Conservation (phyloP, 1,140 invertebrate species). For the Carcinoscorpius rotundicauda region DNA sequence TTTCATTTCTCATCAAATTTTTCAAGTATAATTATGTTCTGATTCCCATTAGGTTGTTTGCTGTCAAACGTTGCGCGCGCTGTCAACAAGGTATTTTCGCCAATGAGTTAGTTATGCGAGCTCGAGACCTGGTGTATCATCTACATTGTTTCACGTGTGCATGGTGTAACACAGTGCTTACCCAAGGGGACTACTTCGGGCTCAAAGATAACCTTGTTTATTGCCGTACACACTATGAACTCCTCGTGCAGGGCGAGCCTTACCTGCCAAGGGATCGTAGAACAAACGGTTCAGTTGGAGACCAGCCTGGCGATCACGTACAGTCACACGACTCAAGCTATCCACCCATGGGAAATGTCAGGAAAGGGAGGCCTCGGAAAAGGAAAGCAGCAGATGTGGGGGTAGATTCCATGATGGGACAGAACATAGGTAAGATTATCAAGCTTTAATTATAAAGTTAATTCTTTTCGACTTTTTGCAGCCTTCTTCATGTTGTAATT, state of each 20-base stretch:
- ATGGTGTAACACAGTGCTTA: slow-evolving; percentile 53
- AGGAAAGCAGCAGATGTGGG: slow-evolving; percentile 8
- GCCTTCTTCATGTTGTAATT: no score
- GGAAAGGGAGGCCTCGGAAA: slow-evolving; percentile 23
- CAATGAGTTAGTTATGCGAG: slow-evolving; percentile 85
- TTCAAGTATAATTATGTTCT: no score
- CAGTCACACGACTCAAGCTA: background rate
- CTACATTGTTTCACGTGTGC: slow-evolving; percentile 80
- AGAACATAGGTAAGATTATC: no score
- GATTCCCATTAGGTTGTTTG: slow-evolving; percentile 30
- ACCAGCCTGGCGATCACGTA: no score
- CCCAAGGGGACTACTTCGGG: slow-evolving; percentile 74
- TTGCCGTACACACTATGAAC: slow-evolving; percentile 37
- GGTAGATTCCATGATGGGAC: no score
- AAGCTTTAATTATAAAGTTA: no score
- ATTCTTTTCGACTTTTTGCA: no score
- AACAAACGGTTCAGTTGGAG: no score
- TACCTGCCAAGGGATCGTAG: slow-evolving; percentile 21
- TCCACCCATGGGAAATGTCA: background rate
- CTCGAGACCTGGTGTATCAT: slow-evolving; percentile 72
- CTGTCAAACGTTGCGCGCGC: slow-evolving; percentile 57
- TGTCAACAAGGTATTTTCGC: slow-evolving; percentile 70
- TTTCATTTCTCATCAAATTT: no score
- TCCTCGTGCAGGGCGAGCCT: slow-evolving; percentile 16
- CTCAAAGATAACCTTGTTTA: slow-evolving; percentile 34